Evolutionary conservation across 1,140 invertebrate genomes (phyloP).

Genomic region (Drosophila chauvacae): DNA sequence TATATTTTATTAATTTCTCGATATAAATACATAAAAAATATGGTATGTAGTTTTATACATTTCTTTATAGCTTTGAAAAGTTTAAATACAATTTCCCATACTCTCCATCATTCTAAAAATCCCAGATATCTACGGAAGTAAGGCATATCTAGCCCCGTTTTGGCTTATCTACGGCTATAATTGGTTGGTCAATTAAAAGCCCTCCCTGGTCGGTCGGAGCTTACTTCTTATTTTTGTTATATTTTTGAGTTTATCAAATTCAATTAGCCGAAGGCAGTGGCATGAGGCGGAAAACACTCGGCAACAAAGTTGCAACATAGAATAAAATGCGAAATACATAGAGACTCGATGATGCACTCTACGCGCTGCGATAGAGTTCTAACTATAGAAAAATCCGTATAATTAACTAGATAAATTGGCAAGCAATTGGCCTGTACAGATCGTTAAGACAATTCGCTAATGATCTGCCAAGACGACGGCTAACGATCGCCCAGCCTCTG

Average conservation of each 20-base stretch:
- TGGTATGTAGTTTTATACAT: no score
- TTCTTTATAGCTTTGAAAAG: no score
- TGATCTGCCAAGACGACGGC: constrained; percentile 38
- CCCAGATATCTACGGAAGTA: not conserved
- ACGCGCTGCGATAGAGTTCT: constrained; percentile 13
- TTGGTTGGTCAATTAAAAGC: constrained; percentile 63
- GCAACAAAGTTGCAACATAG: constrained; percentile 38
- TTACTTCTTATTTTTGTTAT: not conserved
- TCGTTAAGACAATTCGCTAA: constrained; percentile 59
- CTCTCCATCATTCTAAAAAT: not conserved
- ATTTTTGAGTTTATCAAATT: constrained; percentile 10
- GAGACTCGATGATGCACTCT: constrained; percentile 1
- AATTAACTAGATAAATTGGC: constrained; percentile 66
- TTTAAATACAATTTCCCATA: not conserved
- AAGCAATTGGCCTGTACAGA: constrained; percentile 52
- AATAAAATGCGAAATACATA: not conserved
- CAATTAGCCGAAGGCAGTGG: not conserved
- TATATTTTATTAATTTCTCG: no score
- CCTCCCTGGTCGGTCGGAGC: not conserved
- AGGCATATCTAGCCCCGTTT: constrained; percentile 6
- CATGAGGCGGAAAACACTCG: constrained; percentile 12
- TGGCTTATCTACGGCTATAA: constrained; percentile 52
- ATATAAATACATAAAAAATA: no score
- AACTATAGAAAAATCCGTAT: constrained; percentile 50
- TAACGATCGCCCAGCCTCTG: constrained; percentile 34